These are phyloP conservation scores for Stenodema calcarata DNA, from an alignment of 2,888 invertebrate genomes.

Conservation along the genomic window DNA sequence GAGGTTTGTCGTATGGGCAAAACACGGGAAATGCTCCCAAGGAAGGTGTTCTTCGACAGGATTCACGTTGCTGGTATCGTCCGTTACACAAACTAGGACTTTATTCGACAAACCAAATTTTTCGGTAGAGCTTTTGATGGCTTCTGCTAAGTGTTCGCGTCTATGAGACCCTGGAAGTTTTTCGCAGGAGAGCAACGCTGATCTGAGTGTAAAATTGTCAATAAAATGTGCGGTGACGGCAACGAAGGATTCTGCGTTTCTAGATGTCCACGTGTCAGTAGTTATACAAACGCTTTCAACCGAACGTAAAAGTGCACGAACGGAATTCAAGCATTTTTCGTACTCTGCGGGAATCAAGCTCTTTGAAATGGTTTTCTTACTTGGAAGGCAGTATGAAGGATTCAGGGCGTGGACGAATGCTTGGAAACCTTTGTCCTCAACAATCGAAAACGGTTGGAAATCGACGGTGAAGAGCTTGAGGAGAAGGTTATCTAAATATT, in stretches of 20 bases:
- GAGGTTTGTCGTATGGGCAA: neutral
- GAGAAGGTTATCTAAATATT: neutral
- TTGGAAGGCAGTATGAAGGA: conserved; percentile 46
- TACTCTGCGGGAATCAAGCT: conserved; percentile 38
- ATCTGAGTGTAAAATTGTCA: conserved; percentile 51
- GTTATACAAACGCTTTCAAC: conserved; percentile 54
- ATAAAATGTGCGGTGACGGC: conserved; percentile 59
- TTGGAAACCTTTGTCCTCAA: conserved; percentile 38
- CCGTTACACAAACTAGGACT: conserved; percentile 56
- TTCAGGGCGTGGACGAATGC: conserved; percentile 6
- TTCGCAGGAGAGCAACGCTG: conserved; percentile 55
- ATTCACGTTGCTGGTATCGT: conserved; percentile 55
- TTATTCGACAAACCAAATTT: conserved; percentile 55
- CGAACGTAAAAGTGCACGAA: neutral
- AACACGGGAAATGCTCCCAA: conserved; percentile 48
- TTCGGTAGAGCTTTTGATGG: neutral
- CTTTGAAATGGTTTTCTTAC: conserved; percentile 43
- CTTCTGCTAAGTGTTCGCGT: conserved; percentile 43
- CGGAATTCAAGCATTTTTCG: neutral
- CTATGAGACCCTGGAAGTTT: conserved; percentile 52
- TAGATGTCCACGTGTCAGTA: conserved; percentile 59
- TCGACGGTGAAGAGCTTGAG: conserved; percentile 27
- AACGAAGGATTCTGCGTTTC: conserved; percentile 58
- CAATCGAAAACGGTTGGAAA: conserved; percentile 33
- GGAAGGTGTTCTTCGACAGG: conserved; percentile 55